phyloP scores from a whole-genome alignment of 1,140 invertebrate genomes.

The Pachyrhynchus sulphureomaculatus region DNA sequence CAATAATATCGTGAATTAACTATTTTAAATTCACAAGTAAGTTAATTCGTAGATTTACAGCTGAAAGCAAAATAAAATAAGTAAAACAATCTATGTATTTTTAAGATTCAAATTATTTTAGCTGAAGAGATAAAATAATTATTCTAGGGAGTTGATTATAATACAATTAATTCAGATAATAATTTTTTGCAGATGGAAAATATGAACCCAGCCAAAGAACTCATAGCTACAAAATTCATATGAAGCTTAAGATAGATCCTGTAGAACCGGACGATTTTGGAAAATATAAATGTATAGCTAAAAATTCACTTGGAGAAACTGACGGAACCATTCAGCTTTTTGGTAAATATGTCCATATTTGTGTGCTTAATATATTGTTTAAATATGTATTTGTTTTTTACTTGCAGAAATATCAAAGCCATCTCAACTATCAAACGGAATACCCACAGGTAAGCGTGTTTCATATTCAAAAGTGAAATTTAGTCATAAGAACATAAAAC shows the following conservation, averaged over 20 bases:
- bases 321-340: slow-evolving; percentile 80
- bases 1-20: no score
- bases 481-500: no score
- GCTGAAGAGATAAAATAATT: no score
- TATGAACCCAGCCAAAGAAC: slow-evolving; percentile 69
- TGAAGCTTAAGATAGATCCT: slow-evolving; percentile 74
- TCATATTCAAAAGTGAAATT: no score
- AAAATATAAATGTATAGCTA: slow-evolving; percentile 83
- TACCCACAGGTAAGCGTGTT: slow-evolving; percentile 19
- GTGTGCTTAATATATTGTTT: slow-evolving; percentile 1
- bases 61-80: no score
- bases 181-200: no score
- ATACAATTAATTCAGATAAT: no score
- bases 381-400: slow-evolving; percentile 10
- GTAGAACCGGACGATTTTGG: slow-evolving; percentile 72
- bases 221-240: slow-evolving; percentile 72
- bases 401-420: slow-evolving; percentile 43
- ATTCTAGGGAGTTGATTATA: no score
- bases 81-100: no score
- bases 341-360: not conserved
- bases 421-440: slow-evolving; percentile 40
- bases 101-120: no score
- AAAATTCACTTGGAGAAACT: slow-evolving; percentile 78
- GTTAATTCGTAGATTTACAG: no score
- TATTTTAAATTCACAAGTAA: no score